Base-by-base conservation (phyloP, 2,113 vertebrate species). In the Felis catus region DNA sequence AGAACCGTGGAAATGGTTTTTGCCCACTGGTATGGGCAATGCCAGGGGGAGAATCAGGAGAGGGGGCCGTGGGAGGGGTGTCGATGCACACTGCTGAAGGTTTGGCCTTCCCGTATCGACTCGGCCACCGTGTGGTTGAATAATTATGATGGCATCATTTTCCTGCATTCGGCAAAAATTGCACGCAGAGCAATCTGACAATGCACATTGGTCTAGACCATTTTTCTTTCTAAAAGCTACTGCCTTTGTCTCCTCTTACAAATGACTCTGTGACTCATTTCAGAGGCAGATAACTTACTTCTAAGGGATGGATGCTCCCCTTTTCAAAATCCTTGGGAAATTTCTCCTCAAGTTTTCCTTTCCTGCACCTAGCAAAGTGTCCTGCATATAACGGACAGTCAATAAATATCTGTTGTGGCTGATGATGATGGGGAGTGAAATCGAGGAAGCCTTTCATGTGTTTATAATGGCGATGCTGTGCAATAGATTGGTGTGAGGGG, bases 401-500 rank as follows among this genome's bases (percentile, higher is more conserved):
- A 55, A 1, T 92, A 94, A 94, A 33, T 83, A 84, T 33, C n/a
- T 83, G 61, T n/a, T 39, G 91, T 86, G 80, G 81, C 68, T 55
- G 93, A 48, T 66, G 93, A 25, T 66, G 89, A 76, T 16, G n/a
- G 78, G 81, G 76, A 95, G 91, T 33, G 95, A 74, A 53, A 80
- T 21, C 25, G 95, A 97, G 95, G 79, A 76, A 82, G 39, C 11
- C 89, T 97, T 97, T 94, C 74, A n/a, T 33, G 89, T 83, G 91
- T 45, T 48, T 13, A 21, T 88, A 61, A 93, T 58, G 88, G 92
- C 5, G 2, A 8, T 7, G 25, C 63, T 65, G 41, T 5, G 82
- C 66, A 1, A 1, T 10, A 45, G 89, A 45, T 70, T 4, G 94
- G 89, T 3, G 39, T 2, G 45, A 89, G 48, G 63, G 83, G 45